phyloP scores from a whole-genome alignment of 2,113 vertebrate species.

The Neoarius graeffei region DNA sequence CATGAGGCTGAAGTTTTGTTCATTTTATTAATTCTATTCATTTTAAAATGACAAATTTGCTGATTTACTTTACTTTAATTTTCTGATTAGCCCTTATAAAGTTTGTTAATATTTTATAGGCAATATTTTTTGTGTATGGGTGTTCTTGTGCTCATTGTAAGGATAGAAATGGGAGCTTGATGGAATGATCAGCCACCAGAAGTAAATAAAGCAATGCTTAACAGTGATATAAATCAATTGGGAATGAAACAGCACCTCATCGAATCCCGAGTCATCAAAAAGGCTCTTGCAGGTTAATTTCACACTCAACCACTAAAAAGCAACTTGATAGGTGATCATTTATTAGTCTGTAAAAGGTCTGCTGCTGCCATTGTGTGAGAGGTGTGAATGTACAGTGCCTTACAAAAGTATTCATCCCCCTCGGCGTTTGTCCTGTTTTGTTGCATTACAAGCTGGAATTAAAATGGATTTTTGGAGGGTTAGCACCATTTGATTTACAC shows the following conservation, averaged over 20 bases:
- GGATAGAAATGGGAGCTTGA: background rate
- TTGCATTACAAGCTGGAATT: too few relatives aligned
- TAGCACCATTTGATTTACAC: too few relatives aligned
- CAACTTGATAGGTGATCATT: slow-evolving; percentile 50
- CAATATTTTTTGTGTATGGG: background rate
- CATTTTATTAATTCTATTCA: background rate
- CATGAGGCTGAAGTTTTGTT: background rate
- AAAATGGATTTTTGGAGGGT: too few relatives aligned
- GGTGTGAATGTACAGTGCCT: too few relatives aligned
- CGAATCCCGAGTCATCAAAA: slow-evolving; percentile 26
- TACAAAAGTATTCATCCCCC: too few relatives aligned
- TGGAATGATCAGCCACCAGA: background rate
- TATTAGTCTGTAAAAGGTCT: slow-evolving; percentile 43
- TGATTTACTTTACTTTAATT: background rate
- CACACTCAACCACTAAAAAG: slow-evolving; percentile 3
- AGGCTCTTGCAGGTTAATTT: slow-evolving; percentile 15
- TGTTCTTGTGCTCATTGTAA: background rate
- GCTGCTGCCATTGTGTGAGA: background rate
- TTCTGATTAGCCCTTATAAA: background rate
- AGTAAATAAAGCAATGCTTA: slow-evolving; percentile 4
- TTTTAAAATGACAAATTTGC: background rate
- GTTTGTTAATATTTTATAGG: background rate
- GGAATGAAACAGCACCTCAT: slow-evolving; percentile 30
- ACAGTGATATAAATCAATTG: slow-evolving; percentile 52
- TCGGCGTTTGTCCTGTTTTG: too few relatives aligned